Evolutionary conservation across 2,113 vertebrate species (phyloP), one percentile per base, ranked within the genome.

Genomic region (Mesoclemmys tuberculata): DNA sequence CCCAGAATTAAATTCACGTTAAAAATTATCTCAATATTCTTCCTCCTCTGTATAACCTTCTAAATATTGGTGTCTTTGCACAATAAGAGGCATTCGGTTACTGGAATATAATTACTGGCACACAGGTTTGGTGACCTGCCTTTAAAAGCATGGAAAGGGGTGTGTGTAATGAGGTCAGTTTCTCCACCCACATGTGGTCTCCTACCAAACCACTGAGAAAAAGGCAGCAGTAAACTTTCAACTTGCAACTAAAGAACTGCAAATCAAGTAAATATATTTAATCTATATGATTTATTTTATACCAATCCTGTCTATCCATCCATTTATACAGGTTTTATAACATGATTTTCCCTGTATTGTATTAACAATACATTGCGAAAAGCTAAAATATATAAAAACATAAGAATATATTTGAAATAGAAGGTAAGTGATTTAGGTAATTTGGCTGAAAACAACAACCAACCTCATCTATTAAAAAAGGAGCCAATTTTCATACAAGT

Each of bases 211-310:
- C 22, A 77, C 11, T 13, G 27, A 46, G 22, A 71, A 71, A 75
- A 77, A 77, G 74, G 74, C 74, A 77, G 21, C 82, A 90, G 94
- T 9, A 87, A 75, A 90, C 58, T 49, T 82, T 94, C 29, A 46
- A 55, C 92, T 93, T 93, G 38, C 85, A 90, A 92, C 77, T 1
- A 13, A 84, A 93, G 61, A 51, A 35, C 84, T 90, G 90, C 38
- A 52, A 94, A 93, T 84, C 26, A 77, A 84, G 58, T 91, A 3
- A 55, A 24, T 14, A 31, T 21, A 13, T 78, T 58, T 82, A n/a
- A 89, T 88, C 90, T 91, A 51, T 71, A 8, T 0, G 5, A 68
- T 78, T 48, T 38, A 38, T n/a, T 81, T 27, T 49, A 26, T 12
- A 93, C 44, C 2, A 49, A 90, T 89, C 82, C 78, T 52, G 41